Base-by-base conservation (phyloP, 2,888 invertebrate genomes). In the Plebejus melissa region DNA sequence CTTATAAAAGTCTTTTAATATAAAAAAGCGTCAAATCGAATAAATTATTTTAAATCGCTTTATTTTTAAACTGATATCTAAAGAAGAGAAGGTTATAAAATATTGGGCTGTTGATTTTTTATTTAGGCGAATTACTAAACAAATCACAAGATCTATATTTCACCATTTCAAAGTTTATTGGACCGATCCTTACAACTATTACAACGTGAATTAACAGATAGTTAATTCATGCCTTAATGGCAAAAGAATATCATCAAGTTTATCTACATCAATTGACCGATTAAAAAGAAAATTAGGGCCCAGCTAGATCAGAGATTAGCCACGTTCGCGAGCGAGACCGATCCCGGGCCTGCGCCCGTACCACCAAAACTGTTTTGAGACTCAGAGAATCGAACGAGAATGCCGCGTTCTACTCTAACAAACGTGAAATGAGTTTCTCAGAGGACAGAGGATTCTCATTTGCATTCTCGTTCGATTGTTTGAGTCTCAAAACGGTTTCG, bases 241-340 rank as follows among this genome's bases (percentile, higher is more conserved):
- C 13, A 32, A 13, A 65, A 65, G 28, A 60, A 28, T 60, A 60
- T 60, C 22, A 58, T n/a, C 22, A 28, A 32, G 32, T 65, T 65
- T 65, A 65, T 65, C 72, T 28, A 16, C 16, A 32, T 54, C 50
- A 50, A 72, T 75, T 75, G 76, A 80, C 78, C 78, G 77, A 82
- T 81, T 83, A 83, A 81, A 80, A 84, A 83, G 82, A 82, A 81
- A 84, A 84, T 86, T 83, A 77, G 82, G 80, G 78, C 75, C 80
- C 79, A 22, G 22, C 22, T 80, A 82, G 79, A 79, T 79, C 54
- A 69, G 7, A 82, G 86, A 86, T 86, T 85, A 77, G 74, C 58
- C 86, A 86, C 86, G 86, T 74, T 76, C 75, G 16, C 74, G 72
- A 13, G 54, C 32, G 32, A 32, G 54, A 32, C 46, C 50, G 50